Evolutionary conservation across 2,797 vertebrate species (phyloP), one percentile per base, ranked within the genome.

Genomic region (Coendou prehensilis): DNA sequence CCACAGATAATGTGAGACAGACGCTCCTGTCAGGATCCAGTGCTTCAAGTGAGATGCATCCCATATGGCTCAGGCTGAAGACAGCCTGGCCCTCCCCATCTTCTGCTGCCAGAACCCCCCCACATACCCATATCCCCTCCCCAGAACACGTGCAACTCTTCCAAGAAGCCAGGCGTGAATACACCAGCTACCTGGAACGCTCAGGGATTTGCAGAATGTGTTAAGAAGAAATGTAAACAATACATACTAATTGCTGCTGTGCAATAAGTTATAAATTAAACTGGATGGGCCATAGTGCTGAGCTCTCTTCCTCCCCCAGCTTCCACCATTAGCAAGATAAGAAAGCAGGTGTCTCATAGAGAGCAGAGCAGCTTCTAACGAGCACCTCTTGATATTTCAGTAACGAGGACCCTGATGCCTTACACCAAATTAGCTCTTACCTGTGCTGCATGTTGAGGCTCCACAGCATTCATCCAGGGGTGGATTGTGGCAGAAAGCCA

Each of bases 211-310:
- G 17, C 57, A 52, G 63, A 87, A 82, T 69, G 96, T 82, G 93
- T 88, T 83, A 75, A 61, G 96, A 91, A 91, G 76, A 54, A 87
- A 89, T 85, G 80, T 92, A 95, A 98, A 97, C 80, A 96, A 93
- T 86, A 50, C 91, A 64, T 64, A 61, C 97, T 97, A 97, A 96
- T 93, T 95, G 90, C 85, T 94, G 59, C 84, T 37, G 26, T 95
- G 94, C 87, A 47, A 26, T 45, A 84, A 95, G 85, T 95, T 96
- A 91, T 89, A 93, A 96, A 95, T 96, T 93, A 93, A 97, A 91
- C 75, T 54, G 82, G 79, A 91, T 17, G 71, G 76, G 56, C 81
- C 75, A 73, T 20, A 37, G 47, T 14, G 73, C 56, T 30, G 52
- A 4, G 41, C 18, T 86, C 22, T 5, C 30, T 13, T 47, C 63